Evolutionary conservation across 2,797 vertebrate species (phyloP).

Genomic region (Gymnothorax javanicus): DNA sequence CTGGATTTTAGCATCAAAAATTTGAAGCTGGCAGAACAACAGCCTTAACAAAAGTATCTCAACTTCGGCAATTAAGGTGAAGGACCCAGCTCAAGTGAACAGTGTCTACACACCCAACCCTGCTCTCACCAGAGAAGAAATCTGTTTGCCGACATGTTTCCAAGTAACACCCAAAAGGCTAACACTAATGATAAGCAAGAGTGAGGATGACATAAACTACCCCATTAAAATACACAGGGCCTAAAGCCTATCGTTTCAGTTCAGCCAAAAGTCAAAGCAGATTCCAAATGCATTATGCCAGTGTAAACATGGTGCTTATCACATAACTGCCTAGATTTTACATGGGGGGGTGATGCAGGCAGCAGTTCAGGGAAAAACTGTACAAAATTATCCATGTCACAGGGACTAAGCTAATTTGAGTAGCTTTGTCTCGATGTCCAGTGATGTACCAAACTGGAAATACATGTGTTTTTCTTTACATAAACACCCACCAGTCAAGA

Average conservation of each 20-base stretch:
- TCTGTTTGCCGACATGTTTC: background rate
- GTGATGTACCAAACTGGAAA: background rate
- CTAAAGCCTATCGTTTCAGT: background rate
- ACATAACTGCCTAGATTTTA: background rate
- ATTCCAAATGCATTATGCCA: background rate
- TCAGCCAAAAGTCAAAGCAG: background rate
- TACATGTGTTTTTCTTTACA: background rate
- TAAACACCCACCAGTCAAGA: background rate
- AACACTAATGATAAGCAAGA: conserved; percentile 9
- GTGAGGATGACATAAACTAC: background rate
- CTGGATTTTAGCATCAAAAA: too few species aligned
- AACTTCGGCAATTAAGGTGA: background rate
- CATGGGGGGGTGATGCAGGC: too few species aligned
- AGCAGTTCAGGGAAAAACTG: background rate
- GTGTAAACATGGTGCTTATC: background rate
- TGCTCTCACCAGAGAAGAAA: background rate
- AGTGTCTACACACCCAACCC: conserved; percentile 19
- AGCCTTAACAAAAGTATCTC: background rate
- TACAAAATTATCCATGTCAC: background rate
- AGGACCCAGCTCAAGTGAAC: background rate
- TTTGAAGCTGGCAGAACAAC: too few species aligned
- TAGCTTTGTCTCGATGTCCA: background rate
- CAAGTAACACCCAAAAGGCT: conserved; percentile 19
- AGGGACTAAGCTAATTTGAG: background rate
- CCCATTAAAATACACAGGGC: background rate